phyloP scores from a whole-genome alignment of 2,888 invertebrate species.

The Agrilus cyanescens region DNA sequence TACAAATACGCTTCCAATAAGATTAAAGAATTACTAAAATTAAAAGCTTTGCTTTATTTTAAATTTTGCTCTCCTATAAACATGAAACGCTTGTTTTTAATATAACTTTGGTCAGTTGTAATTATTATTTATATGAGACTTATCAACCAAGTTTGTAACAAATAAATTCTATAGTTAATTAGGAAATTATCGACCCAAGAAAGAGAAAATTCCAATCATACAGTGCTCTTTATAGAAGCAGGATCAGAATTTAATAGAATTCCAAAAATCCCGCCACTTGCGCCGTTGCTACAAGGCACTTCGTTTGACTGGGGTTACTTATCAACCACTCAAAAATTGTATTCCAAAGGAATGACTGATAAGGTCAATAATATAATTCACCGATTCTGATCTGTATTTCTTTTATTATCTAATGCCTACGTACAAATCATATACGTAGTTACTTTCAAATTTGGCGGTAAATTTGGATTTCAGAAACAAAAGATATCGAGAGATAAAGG shows the following conservation, averaged over 20 bases:
- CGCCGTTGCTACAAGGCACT: slow-evolving; percentile 56
- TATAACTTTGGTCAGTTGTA: too few relatives aligned
- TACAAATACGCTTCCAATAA: too few relatives aligned
- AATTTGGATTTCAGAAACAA: slow-evolving; percentile 40
- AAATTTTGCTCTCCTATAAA: too few relatives aligned
- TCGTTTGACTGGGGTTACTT: slow-evolving; percentile 57
- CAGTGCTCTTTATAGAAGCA: slow-evolving; percentile 56
- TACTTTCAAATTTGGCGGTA: not conserved
- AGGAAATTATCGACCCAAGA: too few relatives aligned
- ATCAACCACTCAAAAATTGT: slow-evolving; percentile 50
- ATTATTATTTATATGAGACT: too few relatives aligned
- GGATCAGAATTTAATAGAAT: slow-evolving; percentile 57
- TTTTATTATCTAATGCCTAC: too few relatives aligned
- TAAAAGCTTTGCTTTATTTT: too few relatives aligned
- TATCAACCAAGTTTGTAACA: too few relatives aligned
- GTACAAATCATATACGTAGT: too few relatives aligned
- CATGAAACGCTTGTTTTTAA: too few relatives aligned
- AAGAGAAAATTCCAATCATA: slow-evolving; percentile 43
- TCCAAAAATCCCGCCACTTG: slow-evolving; percentile 50
- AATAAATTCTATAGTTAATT: too few relatives aligned
- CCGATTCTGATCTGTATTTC: not conserved
- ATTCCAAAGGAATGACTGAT: slow-evolving; percentile 51
- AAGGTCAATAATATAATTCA: slow-evolving; percentile 35
- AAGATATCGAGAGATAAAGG: slow-evolving; percentile 63
- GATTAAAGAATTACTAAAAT: too few relatives aligned